Conservation (phyloP, 2,113 vertebrate species). For the Morone saxatilis region DNA sequence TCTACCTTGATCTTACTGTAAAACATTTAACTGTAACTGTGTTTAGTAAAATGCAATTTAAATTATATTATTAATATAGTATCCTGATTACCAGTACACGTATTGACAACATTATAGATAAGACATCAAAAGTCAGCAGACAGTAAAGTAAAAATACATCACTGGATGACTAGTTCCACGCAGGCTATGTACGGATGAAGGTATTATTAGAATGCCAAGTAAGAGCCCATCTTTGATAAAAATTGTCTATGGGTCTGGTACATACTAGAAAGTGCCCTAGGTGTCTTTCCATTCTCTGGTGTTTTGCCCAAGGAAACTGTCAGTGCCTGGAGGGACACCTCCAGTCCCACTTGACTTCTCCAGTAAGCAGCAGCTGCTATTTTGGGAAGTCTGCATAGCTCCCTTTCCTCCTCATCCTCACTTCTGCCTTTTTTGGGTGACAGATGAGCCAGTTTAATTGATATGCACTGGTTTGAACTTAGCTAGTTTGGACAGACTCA, state of each 20-base stretch:
- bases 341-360: conserved; percentile 60
- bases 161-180: too few species aligned
- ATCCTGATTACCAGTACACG: too few species aligned
- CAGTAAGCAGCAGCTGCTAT: conserved; percentile 60
- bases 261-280: conserved; percentile 43
- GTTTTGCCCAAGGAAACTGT: conserved; percentile 73
- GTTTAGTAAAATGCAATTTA: not conserved
- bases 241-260: conserved; percentile 23
- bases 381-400: conserved; percentile 58
- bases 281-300: conserved; percentile 61
- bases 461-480: conserved; percentile 22
- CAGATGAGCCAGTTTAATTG: conserved; percentile 14
- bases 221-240: conserved; percentile 19
- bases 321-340: conserved; percentile 72
- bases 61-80: not conserved
- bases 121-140: not conserved
- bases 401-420: conserved; percentile 4
- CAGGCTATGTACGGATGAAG: not conserved
- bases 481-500: conserved; percentile 1
- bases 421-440: not conserved
- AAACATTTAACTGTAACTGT: not conserved
- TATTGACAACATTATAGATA: too few species aligned
- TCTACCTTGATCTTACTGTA: not conserved
- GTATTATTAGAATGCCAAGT: not conserved
- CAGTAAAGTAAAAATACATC: not conserved